Conservation (phyloP, 37 sponge, comb jelly and placozoan species). For the Spongilla lacustris region DNA sequence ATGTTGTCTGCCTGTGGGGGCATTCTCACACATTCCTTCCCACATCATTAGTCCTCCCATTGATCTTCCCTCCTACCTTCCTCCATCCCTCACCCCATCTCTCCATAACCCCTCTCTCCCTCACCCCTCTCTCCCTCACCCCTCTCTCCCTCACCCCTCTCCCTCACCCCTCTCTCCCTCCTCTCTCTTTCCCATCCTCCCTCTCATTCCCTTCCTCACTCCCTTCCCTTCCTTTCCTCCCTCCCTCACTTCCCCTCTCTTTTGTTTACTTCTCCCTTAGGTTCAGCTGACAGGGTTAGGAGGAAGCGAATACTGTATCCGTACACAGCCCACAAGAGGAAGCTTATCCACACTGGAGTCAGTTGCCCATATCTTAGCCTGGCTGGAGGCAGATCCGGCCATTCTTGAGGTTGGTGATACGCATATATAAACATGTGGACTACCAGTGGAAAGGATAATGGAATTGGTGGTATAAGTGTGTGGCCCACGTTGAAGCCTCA, state of each 20-base stretch:
- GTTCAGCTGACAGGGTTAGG: slow-evolving; percentile 52
- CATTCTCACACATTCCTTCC: background rate
- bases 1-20: background rate
- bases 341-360: slow-evolving; percentile 90
- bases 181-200: too few relatives aligned
- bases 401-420: slow-evolving; percentile 70
- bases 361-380: slow-evolving; percentile 77
- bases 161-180: too few relatives aligned
- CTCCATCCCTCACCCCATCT: background rate
- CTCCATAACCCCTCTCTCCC: too few relatives aligned
- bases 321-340: slow-evolving; percentile 87
- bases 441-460: background rate
- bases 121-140: too few relatives aligned
- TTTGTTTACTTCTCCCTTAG: slow-evolving; percentile 14
- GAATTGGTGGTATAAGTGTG: too few relatives aligned
- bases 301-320: slow-evolving; percentile 86
- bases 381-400: slow-evolving; percentile 64
- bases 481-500: too few relatives aligned
- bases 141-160: too few relatives aligned
- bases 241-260: background rate
- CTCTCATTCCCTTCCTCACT: too few relatives aligned
- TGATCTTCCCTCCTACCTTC: background rate
- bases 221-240: background rate
- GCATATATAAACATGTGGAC: background rate
- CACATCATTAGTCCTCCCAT: background rate